Evolutionary conservation across 2,797 vertebrate genomes (phyloP), one percentile per base, ranked within the genome.

Genomic region (Rhodeus uyekii): DNA sequence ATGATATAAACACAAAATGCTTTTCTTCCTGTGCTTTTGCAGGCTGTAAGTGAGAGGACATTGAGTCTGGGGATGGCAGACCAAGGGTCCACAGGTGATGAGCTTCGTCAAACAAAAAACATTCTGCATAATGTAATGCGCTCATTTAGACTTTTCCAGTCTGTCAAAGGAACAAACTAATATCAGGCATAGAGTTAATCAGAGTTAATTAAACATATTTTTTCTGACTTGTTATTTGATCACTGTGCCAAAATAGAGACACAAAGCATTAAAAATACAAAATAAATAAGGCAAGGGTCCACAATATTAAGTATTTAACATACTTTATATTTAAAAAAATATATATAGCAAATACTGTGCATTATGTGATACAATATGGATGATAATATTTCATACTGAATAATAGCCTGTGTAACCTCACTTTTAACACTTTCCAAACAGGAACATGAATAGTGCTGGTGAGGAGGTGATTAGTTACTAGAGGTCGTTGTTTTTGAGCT

Each of bases 71-170:
- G 69, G 60, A 64, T 38, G 24, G n/a, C 58, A 61, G 44, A 38
- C 32, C 72, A 75, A 38, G 27, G 18, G 61, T 53, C 61, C 48
- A 75, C 61, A 82, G 80, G 80, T 75, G 14, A 55, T 16, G 24
- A 73, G 2, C 29, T n/a, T 63, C 32, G 13, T 19, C 22, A 44
- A 71, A 80, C 38, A 36, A 13, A 72, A 69, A 16, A 74, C 19
- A 36, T 50, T 73, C 29, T n/a, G 16, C 9, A 13, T 53, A 36
- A 71, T 46, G 7, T 24, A 3, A 2, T 50, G 16, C 27, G n/a
- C 6, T 67, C 3, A 2, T 44, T 39, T 29, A 29, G 24, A 69
- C 4, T 14, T 72, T 50, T 53, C 32, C 2, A 73, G 39, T 46
- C 39, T 29, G n/a, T 27, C 24, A 68, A 27, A 29, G 13, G 22